Base-by-base conservation (phyloP, 2,888 invertebrate species). In the Stenolophus ochropezus region DNA sequence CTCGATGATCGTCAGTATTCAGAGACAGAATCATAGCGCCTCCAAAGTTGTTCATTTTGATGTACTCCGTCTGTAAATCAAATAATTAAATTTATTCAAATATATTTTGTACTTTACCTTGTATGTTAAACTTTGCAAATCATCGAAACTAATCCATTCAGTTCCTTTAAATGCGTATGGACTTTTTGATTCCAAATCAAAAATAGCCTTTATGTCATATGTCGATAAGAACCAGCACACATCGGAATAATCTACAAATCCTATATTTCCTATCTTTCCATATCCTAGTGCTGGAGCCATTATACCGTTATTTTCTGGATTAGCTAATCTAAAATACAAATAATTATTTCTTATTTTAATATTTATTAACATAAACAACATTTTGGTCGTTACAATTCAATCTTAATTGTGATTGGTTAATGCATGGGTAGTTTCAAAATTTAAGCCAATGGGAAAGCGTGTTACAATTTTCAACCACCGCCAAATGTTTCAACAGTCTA, bases 81-180 rank as follows among this genome's bases (percentile, higher is more conserved):
- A 84, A 84, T 25, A 61, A 25, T 69, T 71, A 33, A 49, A 53
- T 42, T 27, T 47, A 65, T 75, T n/a, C n/a, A n/a, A n/a, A n/a
- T n/a, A n/a, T n/a, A n/a, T n/a, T n/a, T n/a, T n/a, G n/a, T n/a
- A n/a, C 23, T 27, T 42, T 51, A 92, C 94, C 90, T 96, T 97
- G 85, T 92, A 92, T 77, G 89, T 90, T 1, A 96, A 91, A 88
- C 96, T 97, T 71, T 90, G 88, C 23, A 91, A 90, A 85, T 94
- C 92, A 83, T 97, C 97, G 87, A 93, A 97, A 0, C 96, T 96
- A 56, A 96, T 91, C 97, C 97, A 97, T 85, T 97, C 94, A 14
- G 89, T 89, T 69, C 90, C 90, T 82, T 91, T 91, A 85, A 92
- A 93, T 4, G 95, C 91, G 89, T 95, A 97, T 0, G 97, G 96